Percentiles rank a stretch among this genome's conserved stretches.
phyloP scores from a whole-genome alignment of 2,888 invertebrate genomes.

The Mythimna ferrago region DNA sequence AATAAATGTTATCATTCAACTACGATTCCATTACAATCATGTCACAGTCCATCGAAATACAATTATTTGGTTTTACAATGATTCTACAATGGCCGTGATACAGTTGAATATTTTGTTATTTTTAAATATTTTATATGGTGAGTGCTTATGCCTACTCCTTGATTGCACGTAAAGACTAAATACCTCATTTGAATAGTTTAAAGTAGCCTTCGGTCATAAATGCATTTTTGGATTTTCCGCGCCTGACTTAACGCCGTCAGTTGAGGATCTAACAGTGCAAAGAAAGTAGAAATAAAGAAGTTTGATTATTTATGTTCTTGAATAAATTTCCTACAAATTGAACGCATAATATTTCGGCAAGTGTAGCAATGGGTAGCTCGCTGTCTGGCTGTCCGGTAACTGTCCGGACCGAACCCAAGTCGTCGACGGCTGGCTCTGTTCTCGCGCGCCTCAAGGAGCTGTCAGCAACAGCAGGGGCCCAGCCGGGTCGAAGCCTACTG shows the following conservation, averaged over 20 bases:
- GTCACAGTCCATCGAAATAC: constrained; percentile 22
- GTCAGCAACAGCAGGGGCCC: too few species aligned
- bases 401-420: too few species aligned
- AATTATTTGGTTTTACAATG: constrained; percentile 2
- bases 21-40: constrained; percentile 14
- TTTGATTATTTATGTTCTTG: too few species aligned
- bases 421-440: too few species aligned
- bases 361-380: too few species aligned
- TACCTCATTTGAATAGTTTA: background rate
- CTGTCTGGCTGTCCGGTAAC: too few species aligned
- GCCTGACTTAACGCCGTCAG: background rate
- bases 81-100: constrained; percentile 31
- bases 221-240: background rate
- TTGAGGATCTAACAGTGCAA: background rate
- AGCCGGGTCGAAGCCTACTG: too few species aligned
- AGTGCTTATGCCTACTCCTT: background rate
- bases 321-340: too few species aligned
- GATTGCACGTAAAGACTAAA: background rate
- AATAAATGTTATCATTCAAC: constrained; percentile 11
- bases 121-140: constrained; percentile 40
- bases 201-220: background rate
- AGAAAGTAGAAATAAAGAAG: too few species aligned
- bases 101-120: constrained; percentile 30
- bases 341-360: too few species aligned
- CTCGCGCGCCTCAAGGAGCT: too few species aligned